Conservation (phyloP, 2,113 vertebrate species). For the Cryptomyrus ogoouensis region DNA sequence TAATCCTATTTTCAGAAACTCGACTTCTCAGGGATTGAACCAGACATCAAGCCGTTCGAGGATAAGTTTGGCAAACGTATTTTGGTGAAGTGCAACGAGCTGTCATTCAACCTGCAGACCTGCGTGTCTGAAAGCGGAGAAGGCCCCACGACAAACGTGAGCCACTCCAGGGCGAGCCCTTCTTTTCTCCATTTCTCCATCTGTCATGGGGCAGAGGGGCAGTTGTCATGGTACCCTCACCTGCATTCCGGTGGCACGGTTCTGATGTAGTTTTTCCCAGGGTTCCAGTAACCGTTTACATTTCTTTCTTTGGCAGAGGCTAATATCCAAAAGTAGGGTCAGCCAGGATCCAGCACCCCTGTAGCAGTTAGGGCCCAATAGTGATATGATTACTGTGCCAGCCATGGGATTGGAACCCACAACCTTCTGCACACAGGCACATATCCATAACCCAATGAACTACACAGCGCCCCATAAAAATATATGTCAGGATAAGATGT, state of each 20-base stretch:
- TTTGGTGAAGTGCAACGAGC: conserved; percentile 83
- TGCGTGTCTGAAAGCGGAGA: conserved; percentile 87
- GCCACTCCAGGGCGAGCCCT: conserved; percentile 23
- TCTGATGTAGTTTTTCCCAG: neutral
- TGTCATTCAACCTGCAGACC: conserved; percentile 91
- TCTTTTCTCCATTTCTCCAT: neutral
- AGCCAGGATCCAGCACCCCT: neutral
- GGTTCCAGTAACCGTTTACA: neutral
- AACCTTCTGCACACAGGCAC: neutral
- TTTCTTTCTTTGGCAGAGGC: neutral
- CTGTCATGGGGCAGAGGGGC: neutral
- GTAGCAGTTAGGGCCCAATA: neutral
- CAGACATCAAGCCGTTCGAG: conserved; percentile 87
- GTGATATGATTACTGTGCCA: neutral
- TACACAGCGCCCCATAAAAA: neutral
- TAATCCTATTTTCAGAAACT: conserved; percentile 71
- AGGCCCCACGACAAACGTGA: conserved; percentile 89
- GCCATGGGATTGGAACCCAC: neutral
- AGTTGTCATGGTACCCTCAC: neutral
- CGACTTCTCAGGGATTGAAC: conserved; percentile 85
- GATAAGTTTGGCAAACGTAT: conserved; percentile 91
- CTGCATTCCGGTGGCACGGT: neutral
- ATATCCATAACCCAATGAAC: neutral
- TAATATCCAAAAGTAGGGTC: neutral
- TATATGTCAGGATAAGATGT: neutral